Evolutionary conservation across 1,140 invertebrate species (phyloP).

Genomic region (Melitaea cinxia): DNA sequence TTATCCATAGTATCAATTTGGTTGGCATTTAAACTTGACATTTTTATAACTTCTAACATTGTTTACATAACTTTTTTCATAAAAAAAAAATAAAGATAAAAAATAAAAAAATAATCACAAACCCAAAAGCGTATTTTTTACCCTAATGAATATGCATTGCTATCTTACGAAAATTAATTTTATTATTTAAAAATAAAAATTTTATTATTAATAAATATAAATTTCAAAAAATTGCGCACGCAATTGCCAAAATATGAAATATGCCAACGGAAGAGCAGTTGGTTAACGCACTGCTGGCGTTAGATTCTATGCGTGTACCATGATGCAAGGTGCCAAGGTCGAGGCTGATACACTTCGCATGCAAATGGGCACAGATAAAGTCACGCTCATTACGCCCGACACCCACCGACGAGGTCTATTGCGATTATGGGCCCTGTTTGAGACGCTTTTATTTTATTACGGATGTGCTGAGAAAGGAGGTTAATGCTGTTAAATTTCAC

Average conservation of each 20-base stretch:
- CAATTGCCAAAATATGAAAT: not conserved
- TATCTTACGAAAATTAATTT: too few species aligned
- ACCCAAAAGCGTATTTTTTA: too few species aligned
- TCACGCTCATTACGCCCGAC: constrained; percentile 67
- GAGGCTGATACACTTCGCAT: constrained; percentile 68
- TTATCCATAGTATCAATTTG: too few species aligned
- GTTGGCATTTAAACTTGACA: too few species aligned
- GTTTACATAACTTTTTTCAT: too few species aligned
- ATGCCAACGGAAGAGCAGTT: constrained; percentile 1
- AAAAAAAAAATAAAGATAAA: too few species aligned
- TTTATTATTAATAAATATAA: not conserved
- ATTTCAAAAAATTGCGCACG: not conserved
- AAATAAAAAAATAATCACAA: too few species aligned
- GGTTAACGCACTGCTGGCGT: constrained; percentile 40
- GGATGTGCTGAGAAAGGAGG: constrained; percentile 70
- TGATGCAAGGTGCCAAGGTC: constrained; percentile 72
- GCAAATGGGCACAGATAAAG: constrained; percentile 76
- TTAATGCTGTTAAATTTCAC: constrained; percentile 72
- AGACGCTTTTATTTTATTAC: constrained; percentile 71
- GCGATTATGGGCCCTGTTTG: constrained; percentile 59
- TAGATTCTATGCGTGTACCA: constrained; percentile 55
- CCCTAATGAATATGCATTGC: too few species aligned
- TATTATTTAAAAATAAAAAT: too few species aligned
- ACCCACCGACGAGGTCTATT: constrained; percentile 55
- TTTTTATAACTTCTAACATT: too few species aligned